A percentile compares a stretch with the other conserved stretches of the same genome.
phyloP scores from a whole-genome alignment of 2,113 vertebrate species.

The Piprites chloris region DNA sequence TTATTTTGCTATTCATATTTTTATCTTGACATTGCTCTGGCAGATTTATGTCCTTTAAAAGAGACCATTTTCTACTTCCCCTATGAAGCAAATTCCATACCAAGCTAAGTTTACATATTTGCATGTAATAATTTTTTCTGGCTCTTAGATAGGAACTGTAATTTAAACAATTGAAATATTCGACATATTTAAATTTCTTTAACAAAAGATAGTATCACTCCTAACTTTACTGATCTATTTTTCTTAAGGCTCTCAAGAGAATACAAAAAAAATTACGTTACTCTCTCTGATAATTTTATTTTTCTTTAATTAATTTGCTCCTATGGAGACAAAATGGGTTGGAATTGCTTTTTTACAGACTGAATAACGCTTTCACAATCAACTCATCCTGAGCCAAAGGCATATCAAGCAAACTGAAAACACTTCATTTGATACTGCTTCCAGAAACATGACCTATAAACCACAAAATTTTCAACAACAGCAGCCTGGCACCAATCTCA shows the following conservation, averaged over 20 bases:
- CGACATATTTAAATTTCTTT: not conserved
- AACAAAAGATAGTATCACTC: not conserved
- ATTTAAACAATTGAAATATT: not conserved
- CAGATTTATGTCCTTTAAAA: not conserved
- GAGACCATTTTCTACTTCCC: not conserved
- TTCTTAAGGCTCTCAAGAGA: not conserved
- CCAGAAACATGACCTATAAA: constrained; percentile 38
- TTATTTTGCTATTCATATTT: not conserved
- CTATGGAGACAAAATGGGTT: not conserved
- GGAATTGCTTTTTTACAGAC: not conserved
- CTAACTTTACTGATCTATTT: not conserved
- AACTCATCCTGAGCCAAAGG: not conserved
- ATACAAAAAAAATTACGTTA: not conserved
- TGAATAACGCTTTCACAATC: not conserved
- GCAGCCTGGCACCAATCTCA: not conserved
- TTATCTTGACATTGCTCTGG: not conserved
- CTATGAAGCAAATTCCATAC: not conserved
- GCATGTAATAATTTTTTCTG: not conserved
- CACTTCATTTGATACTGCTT: not conserved
- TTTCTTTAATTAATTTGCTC: not conserved
- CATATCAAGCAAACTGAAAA: not conserved
- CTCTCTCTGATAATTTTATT: not conserved
- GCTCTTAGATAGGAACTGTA: not conserved
- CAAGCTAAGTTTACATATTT: not conserved
- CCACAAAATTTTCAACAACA: not conserved